Conservation (phyloP, 2,113 vertebrate species). For the Oryzias melastigma region DNA sequence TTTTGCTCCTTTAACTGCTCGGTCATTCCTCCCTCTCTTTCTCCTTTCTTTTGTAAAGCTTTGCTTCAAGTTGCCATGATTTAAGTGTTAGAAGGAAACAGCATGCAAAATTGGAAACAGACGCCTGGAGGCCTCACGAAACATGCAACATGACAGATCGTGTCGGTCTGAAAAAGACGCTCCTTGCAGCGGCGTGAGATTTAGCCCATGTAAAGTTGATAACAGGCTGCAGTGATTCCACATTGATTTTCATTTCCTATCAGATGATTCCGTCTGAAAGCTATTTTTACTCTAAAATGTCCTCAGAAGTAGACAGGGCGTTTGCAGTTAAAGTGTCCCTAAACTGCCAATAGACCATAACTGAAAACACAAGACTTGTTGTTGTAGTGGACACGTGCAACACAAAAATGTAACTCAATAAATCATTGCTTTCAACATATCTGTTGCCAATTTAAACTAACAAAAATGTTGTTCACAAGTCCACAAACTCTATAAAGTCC, state of each 20-base stretch:
- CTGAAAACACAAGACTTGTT: slow-evolving; percentile 27
- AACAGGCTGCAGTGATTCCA: slow-evolving; percentile 33
- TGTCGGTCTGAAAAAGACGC: slow-evolving; percentile 35
- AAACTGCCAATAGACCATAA: slow-evolving; percentile 12
- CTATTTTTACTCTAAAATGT: slow-evolving; percentile 5
- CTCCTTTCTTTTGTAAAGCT: slow-evolving; percentile 15
- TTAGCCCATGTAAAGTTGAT: slow-evolving; percentile 20
- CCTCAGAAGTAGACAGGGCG: slow-evolving; percentile 12
- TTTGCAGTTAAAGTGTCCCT: slow-evolving; percentile 22
- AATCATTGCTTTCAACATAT: slow-evolving; percentile 41
- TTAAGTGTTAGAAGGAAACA: slow-evolving; percentile 50
- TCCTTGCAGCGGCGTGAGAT: slow-evolving; percentile 31
- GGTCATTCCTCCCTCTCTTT: slow-evolving; percentile 43
- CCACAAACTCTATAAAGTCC: no score
- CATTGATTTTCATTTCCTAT: slow-evolving; percentile 37
- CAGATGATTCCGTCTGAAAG: slow-evolving; percentile 17
- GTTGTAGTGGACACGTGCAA: slow-evolving; percentile 36
- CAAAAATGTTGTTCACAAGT: no score
- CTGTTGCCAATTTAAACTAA: slow-evolving; percentile 14
- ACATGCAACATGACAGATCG: slow-evolving; percentile 53
- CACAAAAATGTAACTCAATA: slow-evolving; percentile 47
- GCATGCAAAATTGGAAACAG: slow-evolving; percentile 60
- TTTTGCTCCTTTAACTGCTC: slow-evolving; percentile 57
- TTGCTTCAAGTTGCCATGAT: slow-evolving; percentile 62
- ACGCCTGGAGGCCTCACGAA: slow-evolving; percentile 48